Conservation (phyloP, 2,888 invertebrate species). For the Trachelus iudaicus region DNA sequence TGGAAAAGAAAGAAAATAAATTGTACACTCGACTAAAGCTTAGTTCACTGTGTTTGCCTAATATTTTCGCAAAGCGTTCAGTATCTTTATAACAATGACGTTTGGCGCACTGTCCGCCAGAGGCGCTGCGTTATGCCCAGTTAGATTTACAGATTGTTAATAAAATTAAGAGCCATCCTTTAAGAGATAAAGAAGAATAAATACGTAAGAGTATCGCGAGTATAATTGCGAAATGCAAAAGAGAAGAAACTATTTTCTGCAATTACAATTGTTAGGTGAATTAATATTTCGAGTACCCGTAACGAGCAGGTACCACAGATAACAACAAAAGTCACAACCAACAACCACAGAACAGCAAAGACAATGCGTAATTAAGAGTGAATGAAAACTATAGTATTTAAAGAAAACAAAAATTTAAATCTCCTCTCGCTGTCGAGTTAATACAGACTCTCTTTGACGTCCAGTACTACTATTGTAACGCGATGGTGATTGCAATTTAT, state of each 20-base stretch:
- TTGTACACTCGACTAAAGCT: conserved; percentile 45
- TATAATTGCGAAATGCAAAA: conserved; percentile 20
- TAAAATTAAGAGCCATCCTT: too few relatives aligned
- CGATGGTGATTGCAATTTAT: conserved; percentile 50
- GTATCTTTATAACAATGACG: too few relatives aligned
- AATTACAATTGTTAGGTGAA: conserved; percentile 30
- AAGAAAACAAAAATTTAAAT: conserved; percentile 29
- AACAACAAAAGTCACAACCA: too few relatives aligned
- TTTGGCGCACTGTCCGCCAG: too few relatives aligned
- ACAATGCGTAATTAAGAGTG: too few relatives aligned
- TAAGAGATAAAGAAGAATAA: not conserved
- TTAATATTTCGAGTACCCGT: conserved; percentile 6
- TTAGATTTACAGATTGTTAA: too few relatives aligned
- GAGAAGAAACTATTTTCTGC: conserved; percentile 52
- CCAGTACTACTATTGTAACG: conserved; percentile 42
- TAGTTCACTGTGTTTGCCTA: conserved; percentile 49
- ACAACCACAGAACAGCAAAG: too few relatives aligned
- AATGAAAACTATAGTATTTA: not conserved
- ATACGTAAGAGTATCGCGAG: conserved; percentile 9
- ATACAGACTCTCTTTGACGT: conserved; percentile 45
- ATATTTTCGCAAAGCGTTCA: conserved; percentile 29
- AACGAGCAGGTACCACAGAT: too few relatives aligned
- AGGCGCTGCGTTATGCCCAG: too few relatives aligned
- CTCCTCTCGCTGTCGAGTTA: conserved; percentile 41
- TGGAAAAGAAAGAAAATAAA: conserved; percentile 21